Percentiles rank a stretch among this genome's conserved stretches.
phyloP scores from a whole-genome alignment of 2,888 invertebrate genomes.

The Teleiodes luculella region DNA sequence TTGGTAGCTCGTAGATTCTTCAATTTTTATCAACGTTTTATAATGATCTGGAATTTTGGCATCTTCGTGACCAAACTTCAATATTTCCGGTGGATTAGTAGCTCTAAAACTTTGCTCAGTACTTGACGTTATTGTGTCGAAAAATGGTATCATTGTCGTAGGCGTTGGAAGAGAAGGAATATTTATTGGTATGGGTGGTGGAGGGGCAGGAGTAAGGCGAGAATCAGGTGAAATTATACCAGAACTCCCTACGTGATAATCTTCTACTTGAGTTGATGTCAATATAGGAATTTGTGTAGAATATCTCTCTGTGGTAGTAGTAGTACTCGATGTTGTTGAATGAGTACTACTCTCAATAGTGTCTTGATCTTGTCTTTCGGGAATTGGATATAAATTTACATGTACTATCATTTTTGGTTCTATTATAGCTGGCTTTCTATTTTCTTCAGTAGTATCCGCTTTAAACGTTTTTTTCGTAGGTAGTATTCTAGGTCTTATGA shows the following conservation, averaged over 20 bases:
- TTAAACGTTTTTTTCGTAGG: slow-evolving; percentile 18
- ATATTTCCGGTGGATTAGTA: slow-evolving; percentile 48
- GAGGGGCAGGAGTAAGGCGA: slow-evolving; percentile 24
- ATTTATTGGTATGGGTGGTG: slow-evolving; percentile 25
- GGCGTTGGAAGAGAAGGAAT: slow-evolving; percentile 29
- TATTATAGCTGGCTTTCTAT: slow-evolving; percentile 15
- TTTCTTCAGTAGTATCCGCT: slow-evolving; percentile 14
- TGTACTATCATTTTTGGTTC: slow-evolving; percentile 79
- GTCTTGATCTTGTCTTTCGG: slow-evolving; percentile 28
- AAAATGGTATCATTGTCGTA: slow-evolving; percentile 38
- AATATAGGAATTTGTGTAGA: slow-evolving; percentile 41
- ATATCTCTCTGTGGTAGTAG: slow-evolving; percentile 23
- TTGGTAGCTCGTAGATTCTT: not conserved
- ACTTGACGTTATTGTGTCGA: slow-evolving; percentile 35
- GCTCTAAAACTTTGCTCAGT: slow-evolving; percentile 37
- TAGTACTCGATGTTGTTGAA: slow-evolving; percentile 19
- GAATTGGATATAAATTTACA: slow-evolving; percentile 79
- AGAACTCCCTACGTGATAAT: slow-evolving; percentile 64
- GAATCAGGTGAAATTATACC: slow-evolving; percentile 54
- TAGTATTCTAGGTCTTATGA: slow-evolving; percentile 37
- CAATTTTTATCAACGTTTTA: slow-evolving; percentile 24
- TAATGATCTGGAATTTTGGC: slow-evolving; percentile 63
- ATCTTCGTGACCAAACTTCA: slow-evolving; percentile 63
- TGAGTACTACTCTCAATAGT: slow-evolving; percentile 27
- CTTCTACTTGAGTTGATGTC: slow-evolving; percentile 56